Base-by-base conservation (phyloP, 2,888 invertebrate genomes). In the Rhingia rostrata region DNA sequence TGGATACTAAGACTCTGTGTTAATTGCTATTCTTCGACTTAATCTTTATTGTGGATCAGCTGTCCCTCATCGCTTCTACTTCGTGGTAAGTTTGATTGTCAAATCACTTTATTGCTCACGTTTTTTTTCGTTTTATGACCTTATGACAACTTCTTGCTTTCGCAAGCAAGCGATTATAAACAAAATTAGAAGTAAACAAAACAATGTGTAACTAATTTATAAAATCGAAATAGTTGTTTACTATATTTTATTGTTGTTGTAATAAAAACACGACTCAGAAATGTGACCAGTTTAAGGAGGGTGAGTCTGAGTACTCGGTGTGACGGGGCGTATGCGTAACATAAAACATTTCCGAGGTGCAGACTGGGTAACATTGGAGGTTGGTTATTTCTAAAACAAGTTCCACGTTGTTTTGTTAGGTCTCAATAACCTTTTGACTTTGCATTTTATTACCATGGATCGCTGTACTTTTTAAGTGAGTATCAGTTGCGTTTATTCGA, bases 301-400 rank as follows among this genome's bases (percentile, higher is more conserved):
- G 60, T 39, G 41, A 54, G 39, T 39, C 6, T 12, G 35, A 6
- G n/a, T 30, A 37, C 14, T 60, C 9, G 9, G 74, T 66, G 10
- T 12, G 41, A 47, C 32, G 53, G 60, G 77, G 77, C 77, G 77
- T 77, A 77, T 77, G 77, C 45, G 77, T 61, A 77, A 77, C 67
- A 61, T 69, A 10, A n/a, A 58, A 53, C 39, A 77, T 61, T 77
- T 61, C 60, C 67, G 43, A 53, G 60, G 60, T 43, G n/a, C 22
- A 22, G 37, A 33, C 56, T 45, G 66, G 35, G 64, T 64, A 32
- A 35, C n/a, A 14, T 33, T 43, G 10, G 6, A 67, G 32, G 43
- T 54, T 67, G 14, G 6, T 43, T 2, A 47, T 51, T 61, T 51
- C 22, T 51, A 32, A 54, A 77, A 77, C 77, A 61, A 60, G 77